phyloP scores from a whole-genome alignment of 1,140 invertebrate species.

The Drosophila carrolli region DNA sequence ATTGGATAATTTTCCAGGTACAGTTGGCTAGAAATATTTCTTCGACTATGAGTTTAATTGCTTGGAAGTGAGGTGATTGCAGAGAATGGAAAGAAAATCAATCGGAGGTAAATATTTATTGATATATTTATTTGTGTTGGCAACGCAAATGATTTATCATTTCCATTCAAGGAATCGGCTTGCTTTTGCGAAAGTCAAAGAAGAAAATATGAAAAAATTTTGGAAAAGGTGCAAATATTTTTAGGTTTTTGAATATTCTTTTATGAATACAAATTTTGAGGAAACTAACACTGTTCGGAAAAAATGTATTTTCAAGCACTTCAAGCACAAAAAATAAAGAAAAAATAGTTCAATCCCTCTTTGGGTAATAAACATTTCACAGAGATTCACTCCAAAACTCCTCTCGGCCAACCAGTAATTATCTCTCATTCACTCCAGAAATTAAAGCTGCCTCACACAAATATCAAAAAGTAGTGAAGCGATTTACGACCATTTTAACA shows the following conservation, averaged over 20 bases:
- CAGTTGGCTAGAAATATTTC: conserved; percentile 31
- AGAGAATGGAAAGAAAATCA: conserved; percentile 3
- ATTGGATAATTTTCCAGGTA: conserved; percentile 31
- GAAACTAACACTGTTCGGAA: not conserved
- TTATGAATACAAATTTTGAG: not conserved
- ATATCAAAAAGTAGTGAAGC: conserved; percentile 9
- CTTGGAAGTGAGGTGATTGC: conserved; percentile 44
- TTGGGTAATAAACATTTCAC: conserved; percentile 11
- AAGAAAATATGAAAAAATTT: not conserved
- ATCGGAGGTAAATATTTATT: conserved; percentile 6
- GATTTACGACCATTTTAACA: conserved; percentile 15
- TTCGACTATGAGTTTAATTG: conserved; percentile 52
- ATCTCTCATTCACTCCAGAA: not conserved
- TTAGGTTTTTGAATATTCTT: not conserved
- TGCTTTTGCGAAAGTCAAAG: not conserved
- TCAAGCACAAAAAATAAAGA: conserved; percentile 7
- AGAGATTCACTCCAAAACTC: not conserved
- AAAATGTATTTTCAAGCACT: conserved; percentile 6
- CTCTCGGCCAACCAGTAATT: not conserved
- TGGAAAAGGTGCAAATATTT: not conserved
- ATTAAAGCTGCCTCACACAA: not conserved
- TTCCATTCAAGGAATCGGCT: not conserved
- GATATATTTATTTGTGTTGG: conserved; percentile 13
- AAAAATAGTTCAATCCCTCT: conserved; percentile 11
- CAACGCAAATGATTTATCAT: conserved; percentile 15